Evolutionary conservation across 2,888 invertebrate genomes (phyloP).

Genomic region (Dryobota labecula): DNA sequence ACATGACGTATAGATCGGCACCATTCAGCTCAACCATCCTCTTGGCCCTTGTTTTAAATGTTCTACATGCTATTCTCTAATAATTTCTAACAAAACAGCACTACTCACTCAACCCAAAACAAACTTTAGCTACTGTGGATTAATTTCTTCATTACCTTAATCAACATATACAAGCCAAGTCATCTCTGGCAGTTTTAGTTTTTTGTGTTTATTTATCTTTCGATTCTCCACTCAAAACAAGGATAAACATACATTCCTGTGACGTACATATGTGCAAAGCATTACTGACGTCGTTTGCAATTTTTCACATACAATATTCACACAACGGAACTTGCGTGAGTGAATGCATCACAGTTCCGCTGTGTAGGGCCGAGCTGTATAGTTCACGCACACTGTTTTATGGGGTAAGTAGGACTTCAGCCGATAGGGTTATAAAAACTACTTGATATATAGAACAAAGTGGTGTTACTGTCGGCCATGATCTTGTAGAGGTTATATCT

Average conservation of each 20-base stretch:
- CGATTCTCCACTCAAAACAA: conserved; percentile 11
- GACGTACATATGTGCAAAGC: conserved; percentile 50
- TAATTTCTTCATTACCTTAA: neutral
- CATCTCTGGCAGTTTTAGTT: neutral
- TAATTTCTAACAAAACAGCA: neutral
- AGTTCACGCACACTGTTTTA: conserved; percentile 40
- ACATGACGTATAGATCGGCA: too few relatives aligned
- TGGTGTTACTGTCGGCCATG: neutral
- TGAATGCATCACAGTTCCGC: conserved; percentile 65
- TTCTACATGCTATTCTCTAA: too few relatives aligned
- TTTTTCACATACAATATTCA: conserved; percentile 84
- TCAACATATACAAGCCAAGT: neutral
- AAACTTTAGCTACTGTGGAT: neutral
- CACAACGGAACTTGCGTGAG: conserved; percentile 73
- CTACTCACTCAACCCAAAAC: neutral
- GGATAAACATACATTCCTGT: conserved; percentile 32
- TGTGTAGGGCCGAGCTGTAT: conserved; percentile 21
- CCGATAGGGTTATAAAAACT: neutral
- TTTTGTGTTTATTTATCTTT: conserved; percentile 9
- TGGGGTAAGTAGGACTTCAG: conserved; percentile 42
- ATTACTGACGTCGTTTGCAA: conserved; percentile 70
- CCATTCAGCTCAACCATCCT: too few relatives aligned
- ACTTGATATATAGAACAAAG: neutral
- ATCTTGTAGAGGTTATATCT: neutral
- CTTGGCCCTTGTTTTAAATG: neutral